Conservation (phyloP, 2,797 vertebrate species). For the Tauraco hartlaubi region DNA sequence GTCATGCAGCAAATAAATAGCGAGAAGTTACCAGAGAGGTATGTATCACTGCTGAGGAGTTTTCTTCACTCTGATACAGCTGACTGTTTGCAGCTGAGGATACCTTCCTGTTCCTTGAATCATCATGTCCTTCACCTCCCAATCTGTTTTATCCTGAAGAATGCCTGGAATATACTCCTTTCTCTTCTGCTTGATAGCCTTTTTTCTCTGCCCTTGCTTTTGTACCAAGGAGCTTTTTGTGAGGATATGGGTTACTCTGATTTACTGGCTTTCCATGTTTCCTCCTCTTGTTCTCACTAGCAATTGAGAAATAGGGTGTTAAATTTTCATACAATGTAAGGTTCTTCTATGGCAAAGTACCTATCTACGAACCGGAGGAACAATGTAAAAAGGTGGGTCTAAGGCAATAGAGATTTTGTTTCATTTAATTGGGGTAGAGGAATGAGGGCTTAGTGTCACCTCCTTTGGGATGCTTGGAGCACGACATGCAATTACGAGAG, state of each 20-base stretch:
- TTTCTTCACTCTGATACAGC: not conserved
- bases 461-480: slow-evolving; percentile 29
- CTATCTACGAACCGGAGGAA: not conserved
- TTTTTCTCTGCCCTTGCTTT: not conserved
- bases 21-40: not conserved
- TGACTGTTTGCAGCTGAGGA: not conserved
- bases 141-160: not conserved
- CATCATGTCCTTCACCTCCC: not conserved
- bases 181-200: not conserved
- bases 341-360: not conserved
- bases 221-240: not conserved
- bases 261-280: not conserved
- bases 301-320: not conserved
- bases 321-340: not conserved
- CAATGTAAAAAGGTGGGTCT: not conserved
- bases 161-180: not conserved
- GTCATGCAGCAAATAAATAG: not conserved
- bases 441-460: slow-evolving; percentile 7
- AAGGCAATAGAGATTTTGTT: not conserved
- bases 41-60: not conserved
- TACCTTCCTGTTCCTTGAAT: not conserved
- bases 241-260: not conserved
- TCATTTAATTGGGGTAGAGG: not conserved
- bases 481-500: not conserved
- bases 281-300: not conserved